phyloP scores from a whole-genome alignment of 2,888 invertebrate genomes.

The Tenodera sinensis region DNA sequence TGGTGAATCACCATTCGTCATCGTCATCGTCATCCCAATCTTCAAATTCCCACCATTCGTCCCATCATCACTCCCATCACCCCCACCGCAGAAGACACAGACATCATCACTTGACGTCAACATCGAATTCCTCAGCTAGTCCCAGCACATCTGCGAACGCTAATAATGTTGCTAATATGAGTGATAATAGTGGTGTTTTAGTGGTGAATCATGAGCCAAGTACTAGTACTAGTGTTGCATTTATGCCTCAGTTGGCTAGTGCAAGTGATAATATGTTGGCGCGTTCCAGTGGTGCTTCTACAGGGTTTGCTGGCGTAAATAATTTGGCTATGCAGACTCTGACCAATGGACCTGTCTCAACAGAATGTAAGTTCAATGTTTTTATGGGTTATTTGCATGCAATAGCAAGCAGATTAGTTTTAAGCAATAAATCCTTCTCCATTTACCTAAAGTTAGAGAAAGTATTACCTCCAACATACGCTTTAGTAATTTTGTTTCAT shows the following conservation, averaged over 20 bases:
- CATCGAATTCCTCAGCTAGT: constrained; percentile 26
- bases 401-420: neutral
- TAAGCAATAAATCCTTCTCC: too few relatives aligned
- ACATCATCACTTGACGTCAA: constrained; percentile 6
- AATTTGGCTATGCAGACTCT: constrained; percentile 11
- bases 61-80: constrained; percentile 1
- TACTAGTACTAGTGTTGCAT: constrained; percentile 12
- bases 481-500: too few relatives aligned
- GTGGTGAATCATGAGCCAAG: constrained; percentile 25
- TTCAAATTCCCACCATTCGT: neutral
- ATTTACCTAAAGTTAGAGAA: too few relatives aligned
- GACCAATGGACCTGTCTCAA: constrained; percentile 25
- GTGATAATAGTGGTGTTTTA: constrained; percentile 25
- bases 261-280: constrained; percentile 12
- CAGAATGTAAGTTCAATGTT: constrained; percentile 25
- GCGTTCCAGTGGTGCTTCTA: constrained; percentile 7
- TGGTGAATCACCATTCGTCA: neutral
- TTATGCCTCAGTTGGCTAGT: constrained; percentile 10
- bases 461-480: too few relatives aligned
- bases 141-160: constrained; percentile 1
- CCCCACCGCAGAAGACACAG: constrained; percentile 11
- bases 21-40: too few relatives aligned
- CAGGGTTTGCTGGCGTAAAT: constrained; percentile 6
- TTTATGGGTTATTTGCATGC: neutral
- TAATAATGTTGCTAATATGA: constrained; percentile 13